Evolutionary conservation across 2,797 vertebrate genomes (phyloP), one percentile per base, ranked within the genome.

Genomic region (Telmatherina bonti): DNA sequence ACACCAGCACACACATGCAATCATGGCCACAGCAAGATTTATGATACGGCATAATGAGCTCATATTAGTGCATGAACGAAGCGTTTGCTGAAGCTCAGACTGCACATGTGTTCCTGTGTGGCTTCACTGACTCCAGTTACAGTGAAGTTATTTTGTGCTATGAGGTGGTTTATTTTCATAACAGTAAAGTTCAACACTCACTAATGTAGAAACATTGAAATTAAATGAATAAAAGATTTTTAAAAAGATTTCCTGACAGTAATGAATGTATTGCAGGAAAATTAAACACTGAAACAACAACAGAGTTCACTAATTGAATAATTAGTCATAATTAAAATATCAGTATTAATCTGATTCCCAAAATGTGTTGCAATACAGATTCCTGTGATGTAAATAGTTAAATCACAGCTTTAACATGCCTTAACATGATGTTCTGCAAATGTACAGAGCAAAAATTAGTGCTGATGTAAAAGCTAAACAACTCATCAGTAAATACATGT

Each of bases 61-160:
- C 67, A 86, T 85, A 86, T 82, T 73, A 75, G 83, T 78, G 75
- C 73, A 79, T 4, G 57, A 85, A 67, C 73, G 77, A 72, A 86
- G 83, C 76, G 62, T 70, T 16, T 71, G 70, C 68, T 55, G 64
- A 65, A 60, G 81, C 76, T 71, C 75, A 65, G 65, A 74, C 62
- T 84, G 80, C 89, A 93, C 87, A 92, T 91, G 91, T 90, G 77
- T 76, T 84, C 71, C 58, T 45, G 64, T 78, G 76, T 71, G 72
- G 70, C 66, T 79, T 79, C 61, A 55, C 5, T 55, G 76, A 80
- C 82, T 87, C 82, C 72, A 67, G 65, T 81, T 74, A 61, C 62
- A 65, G 41, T 66, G 4, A 36, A 45, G 67, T 61, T 71, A 71
- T 70, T 73, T 47, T 33, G 47, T 74, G 30, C 64, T 22, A 67